phyloP scores from a whole-genome alignment of 92 coral and sea anemone species.

The Heliopora coerulea region DNA sequence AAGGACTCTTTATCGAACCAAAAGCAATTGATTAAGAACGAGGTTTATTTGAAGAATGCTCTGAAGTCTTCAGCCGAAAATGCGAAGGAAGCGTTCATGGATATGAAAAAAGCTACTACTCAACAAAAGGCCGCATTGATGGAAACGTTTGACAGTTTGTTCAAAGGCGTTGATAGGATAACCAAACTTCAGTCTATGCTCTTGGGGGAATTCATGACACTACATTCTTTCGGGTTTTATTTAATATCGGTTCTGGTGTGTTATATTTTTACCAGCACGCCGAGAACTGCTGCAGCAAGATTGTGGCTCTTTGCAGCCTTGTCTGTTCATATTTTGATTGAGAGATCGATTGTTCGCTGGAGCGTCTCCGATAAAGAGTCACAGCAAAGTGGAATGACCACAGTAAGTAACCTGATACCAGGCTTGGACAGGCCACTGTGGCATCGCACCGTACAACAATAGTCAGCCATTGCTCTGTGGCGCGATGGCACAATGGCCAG shows the following conservation, averaged over 20 bases:
- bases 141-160: slow-evolving; percentile 90
- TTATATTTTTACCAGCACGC: slow-evolving; percentile 89
- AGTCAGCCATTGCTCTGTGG: neutral
- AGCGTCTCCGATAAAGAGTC: slow-evolving; percentile 62
- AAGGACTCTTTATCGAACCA: slow-evolving; percentile 80
- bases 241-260: slow-evolving; percentile 80
- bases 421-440: too few relatives aligned
- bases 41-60: slow-evolving; percentile 62
- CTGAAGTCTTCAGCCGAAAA: slow-evolving; percentile 72
- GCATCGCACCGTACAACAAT: too few relatives aligned
- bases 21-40: slow-evolving; percentile 69
- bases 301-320: slow-evolving; percentile 72
- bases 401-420: neutral
- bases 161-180: slow-evolving; percentile 84
- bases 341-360: slow-evolving; percentile 71
- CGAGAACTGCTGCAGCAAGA: slow-evolving; percentile 88
- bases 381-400: slow-evolving; percentile 33
- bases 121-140: slow-evolving; percentile 79
- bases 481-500: too few relatives aligned
- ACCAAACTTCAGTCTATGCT: slow-evolving; percentile 90
- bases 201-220: slow-evolving; percentile 91
- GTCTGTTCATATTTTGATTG: slow-evolving; percentile 64
- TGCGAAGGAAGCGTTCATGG: slow-evolving; percentile 84
- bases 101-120: slow-evolving; percentile 78
- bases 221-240: slow-evolving; percentile 93